phyloP scores from a whole-genome alignment of 2,888 invertebrate species.

The Cosmia trapezina region DNA sequence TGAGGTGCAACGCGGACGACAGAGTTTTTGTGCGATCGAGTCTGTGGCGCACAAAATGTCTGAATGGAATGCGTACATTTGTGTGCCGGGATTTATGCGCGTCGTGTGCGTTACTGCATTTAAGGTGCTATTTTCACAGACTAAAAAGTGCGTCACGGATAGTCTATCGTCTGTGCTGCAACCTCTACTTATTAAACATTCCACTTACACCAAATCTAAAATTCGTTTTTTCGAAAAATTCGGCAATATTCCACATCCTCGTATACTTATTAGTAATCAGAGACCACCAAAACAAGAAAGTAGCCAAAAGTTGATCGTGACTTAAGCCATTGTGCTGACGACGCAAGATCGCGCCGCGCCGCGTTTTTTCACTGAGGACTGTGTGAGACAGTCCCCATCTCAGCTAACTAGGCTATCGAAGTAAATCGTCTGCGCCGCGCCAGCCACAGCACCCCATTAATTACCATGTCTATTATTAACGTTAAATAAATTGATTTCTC shows the following conservation, averaged over 20 bases:
- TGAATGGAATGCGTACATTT: no score
- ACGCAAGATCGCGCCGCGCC: not conserved
- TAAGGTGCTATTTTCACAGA: no score
- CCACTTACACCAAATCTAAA: not conserved
- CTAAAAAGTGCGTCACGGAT: no score
- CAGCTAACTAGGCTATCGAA: constrained; percentile 80
- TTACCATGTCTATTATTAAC: constrained; percentile 80
- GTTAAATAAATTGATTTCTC: constrained; percentile 79
- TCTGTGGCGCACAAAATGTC: no score
- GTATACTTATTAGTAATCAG: no score
- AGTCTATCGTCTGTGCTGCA: no score
- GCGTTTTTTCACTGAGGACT: not conserved
- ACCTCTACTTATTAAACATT: not conserved
- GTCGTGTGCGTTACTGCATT: no score
- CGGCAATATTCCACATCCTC: not conserved
- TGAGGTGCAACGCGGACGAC: no score
- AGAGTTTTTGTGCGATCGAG: no score
- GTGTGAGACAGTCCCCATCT: constrained; percentile 54
- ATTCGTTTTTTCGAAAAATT: not conserved
- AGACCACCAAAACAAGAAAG: not conserved
- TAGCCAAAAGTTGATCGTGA: not conserved
- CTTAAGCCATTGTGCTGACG: accelerated
- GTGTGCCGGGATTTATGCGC: no score
- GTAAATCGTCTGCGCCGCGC: constrained; percentile 69
- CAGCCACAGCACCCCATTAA: constrained; percentile 83